Conservation (phyloP, 2,888 invertebrate species). For the Argynnis bischoffii region DNA sequence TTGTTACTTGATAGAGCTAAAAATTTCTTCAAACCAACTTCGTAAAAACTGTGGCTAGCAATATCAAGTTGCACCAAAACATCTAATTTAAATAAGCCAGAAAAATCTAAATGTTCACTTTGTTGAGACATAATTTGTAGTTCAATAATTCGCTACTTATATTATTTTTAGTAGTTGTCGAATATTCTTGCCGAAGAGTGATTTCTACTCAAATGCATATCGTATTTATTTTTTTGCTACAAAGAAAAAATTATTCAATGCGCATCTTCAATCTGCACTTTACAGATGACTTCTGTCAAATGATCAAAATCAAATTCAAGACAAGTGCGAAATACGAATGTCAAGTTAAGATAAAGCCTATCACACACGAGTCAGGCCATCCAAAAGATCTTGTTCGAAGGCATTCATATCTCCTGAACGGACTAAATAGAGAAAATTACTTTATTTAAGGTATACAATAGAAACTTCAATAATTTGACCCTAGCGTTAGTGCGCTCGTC, state of each 20-base stretch:
- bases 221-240: background rate
- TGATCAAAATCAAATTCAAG: background rate
- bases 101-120: slow-evolving; percentile 70
- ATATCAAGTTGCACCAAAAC: slow-evolving; percentile 71
- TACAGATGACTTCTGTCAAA: slow-evolving; percentile 9
- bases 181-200: background rate
- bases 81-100: slow-evolving; percentile 75
- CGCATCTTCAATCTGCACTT: slow-evolving; percentile 21
- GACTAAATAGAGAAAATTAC: no score
- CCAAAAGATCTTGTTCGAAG: no score
- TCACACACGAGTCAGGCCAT: no score
- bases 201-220: background rate
- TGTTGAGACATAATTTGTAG: slow-evolving; percentile 58
- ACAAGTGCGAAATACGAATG: no score
- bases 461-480: no score
- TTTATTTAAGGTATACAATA: no score
- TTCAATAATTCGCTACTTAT: background rate
- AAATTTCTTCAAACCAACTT: slow-evolving; percentile 74
- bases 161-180: background rate
- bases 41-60: slow-evolving; percentile 68
- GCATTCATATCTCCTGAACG: no score
- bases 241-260: background rate
- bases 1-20: slow-evolving; percentile 71
- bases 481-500: no score
- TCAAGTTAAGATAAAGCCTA: no score